phyloP scores from a whole-genome alignment of 2,113 vertebrate genomes.

The Pantherophis guttatus region DNA sequence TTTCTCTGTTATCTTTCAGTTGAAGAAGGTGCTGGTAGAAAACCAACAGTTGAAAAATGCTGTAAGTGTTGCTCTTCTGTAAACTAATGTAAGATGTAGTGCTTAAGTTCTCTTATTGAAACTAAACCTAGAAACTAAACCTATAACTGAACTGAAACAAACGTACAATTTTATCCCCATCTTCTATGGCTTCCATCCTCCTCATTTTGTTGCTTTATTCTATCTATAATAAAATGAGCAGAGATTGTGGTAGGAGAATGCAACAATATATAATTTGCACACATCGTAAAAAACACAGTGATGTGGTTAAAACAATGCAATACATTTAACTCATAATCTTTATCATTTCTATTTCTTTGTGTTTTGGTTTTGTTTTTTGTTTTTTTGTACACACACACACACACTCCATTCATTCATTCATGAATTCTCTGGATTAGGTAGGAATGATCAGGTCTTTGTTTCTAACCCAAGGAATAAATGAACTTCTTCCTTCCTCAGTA shows the following conservation, averaged over 20 bases:
- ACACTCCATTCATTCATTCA: no score
- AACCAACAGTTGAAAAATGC: slow-evolving; percentile 23
- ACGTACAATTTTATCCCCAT: no score
- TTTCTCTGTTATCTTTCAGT: neutral
- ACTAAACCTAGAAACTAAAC: neutral
- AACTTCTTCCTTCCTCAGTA: neutral
- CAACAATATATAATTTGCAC: neutral
- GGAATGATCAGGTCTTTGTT: neutral
- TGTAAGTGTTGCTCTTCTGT: neutral
- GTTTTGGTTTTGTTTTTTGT: neutral
- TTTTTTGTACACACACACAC: neutral
- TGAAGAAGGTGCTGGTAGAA: slow-evolving; percentile 20
- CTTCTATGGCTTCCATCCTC: neutral
- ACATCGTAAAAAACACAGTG: neutral
- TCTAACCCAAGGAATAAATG: neutral
- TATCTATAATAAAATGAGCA: neutral
- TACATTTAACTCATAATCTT: neutral
- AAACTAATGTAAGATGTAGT: neutral
- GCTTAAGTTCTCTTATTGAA: neutral
- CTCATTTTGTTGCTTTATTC: neutral
- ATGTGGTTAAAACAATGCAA: neutral
- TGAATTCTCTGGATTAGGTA: neutral
- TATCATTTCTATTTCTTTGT: neutral
- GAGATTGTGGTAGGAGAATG: neutral
- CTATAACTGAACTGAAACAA: neutral